Base-by-base conservation (phyloP, 2,113 vertebrate genomes). In the rat (Rattus norvegicus) region DNA sequence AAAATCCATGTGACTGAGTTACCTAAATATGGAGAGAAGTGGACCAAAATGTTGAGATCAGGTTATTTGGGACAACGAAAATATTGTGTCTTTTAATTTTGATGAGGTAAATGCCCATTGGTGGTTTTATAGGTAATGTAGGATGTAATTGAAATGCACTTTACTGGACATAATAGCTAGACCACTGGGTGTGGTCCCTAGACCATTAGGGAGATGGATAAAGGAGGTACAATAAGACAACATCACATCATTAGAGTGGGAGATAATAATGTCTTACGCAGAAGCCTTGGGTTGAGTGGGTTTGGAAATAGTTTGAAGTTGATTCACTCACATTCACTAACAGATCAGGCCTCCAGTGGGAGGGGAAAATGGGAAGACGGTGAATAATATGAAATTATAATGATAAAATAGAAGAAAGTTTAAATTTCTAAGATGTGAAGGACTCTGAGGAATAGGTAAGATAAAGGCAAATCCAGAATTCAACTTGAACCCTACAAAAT, bases 261-360 rank as follows among this genome's bases (percentile, higher is more conserved):
- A 72, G 54, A 52, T 14, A 86, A 14, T 65, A 43, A 22, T 69
- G 5, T 8, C 24, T 92, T 72, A 54, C 16, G 30, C 16, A 83
- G 76, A 95, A 47, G 61, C 14, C 17, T 30, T 83, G 22, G 88
- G 47, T 80, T 69, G 47, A 7, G 61, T 36, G 13, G 43, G 54
- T 52, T 83, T 93, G 39, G 63, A 95, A 96, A 85, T 65, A 80
- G 28, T 91, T 91, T 91, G 72, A 91, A 81, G 22, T 24, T 54
- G 36, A 96, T 5, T 61, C 19, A 73, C 2, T 89, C 7, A 54
- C 11, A 7, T 67, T 96, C 70, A 33, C 65, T 92, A 43, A 72
- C 8, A 72, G 26, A 73, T 92, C 20, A 89, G 20, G 76, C n/a
- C 7, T 88, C 3, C 56, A 70, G 3, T 52, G 75, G 69, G 24